Conservation (phyloP, 2,888 invertebrate species). For the Saturnia pavonia region DNA sequence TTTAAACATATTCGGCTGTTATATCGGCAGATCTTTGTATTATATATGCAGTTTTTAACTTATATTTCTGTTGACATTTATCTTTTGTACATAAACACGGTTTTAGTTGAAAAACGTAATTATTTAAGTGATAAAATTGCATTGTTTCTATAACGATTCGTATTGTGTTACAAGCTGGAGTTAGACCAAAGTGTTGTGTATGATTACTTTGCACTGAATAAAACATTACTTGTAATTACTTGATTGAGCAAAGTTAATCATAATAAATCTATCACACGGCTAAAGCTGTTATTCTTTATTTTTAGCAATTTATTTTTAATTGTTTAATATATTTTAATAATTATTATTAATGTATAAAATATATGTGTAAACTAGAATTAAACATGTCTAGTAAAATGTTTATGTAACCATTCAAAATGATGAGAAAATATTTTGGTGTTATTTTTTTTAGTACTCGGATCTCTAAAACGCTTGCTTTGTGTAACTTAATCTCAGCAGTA, state of each 20-base stretch:
- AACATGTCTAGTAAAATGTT: background rate
- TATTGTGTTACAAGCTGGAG: conserved; percentile 82
- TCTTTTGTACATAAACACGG: conserved; percentile 16
- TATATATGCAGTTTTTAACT: conserved; percentile 40
- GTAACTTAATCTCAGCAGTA: conserved; percentile 68
- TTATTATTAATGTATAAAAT: background rate
- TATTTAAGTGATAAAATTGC: conserved; percentile 23
- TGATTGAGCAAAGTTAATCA: conserved; percentile 68
- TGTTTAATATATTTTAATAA: conserved; percentile 26
- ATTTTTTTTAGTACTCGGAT: conserved; percentile 49
- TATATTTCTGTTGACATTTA: conserved; percentile 31
- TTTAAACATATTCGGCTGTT: conserved; percentile 64
- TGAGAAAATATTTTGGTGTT: conserved; percentile 24
- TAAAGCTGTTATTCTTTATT: conserved; percentile 64
- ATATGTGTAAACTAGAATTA: background rate
- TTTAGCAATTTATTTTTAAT: conserved; percentile 48
- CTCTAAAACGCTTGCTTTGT: conserved; percentile 60
- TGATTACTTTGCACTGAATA: conserved; percentile 70
- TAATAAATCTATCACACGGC: conserved; percentile 50
- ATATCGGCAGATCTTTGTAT: conserved; percentile 78
- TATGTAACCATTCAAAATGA: conserved; percentile 1
- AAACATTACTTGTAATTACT: conserved; percentile 54
- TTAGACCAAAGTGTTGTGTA: conserved; percentile 83
- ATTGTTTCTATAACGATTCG: conserved; percentile 30
- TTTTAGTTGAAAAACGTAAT: conserved; percentile 18